Evolutionary conservation across 2,113 vertebrate genomes (phyloP).

Genomic region (Hymenochirus boettgeri): DNA sequence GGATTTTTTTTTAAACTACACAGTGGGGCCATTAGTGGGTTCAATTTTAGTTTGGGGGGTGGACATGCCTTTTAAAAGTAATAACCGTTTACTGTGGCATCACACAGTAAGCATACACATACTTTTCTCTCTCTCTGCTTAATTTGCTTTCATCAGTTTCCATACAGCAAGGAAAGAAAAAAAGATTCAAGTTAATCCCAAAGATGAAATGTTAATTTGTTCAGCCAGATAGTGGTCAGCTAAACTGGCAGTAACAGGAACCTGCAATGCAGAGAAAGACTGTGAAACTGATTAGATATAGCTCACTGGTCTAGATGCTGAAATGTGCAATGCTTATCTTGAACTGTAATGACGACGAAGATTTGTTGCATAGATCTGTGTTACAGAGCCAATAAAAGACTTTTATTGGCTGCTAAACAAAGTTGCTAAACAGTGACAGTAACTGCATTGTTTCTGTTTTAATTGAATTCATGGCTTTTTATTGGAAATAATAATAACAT

Average conservation of each 20-base stretch:
- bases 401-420: not conserved
- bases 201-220: conserved; percentile 1
- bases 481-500: too few relatives aligned
- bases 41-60: too few relatives aligned
- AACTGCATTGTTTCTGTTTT: not conserved
- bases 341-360: not conserved
- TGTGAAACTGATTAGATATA: conserved; percentile 10
- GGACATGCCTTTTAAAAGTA: too few relatives aligned
- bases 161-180: not conserved
- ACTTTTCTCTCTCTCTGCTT: conserved; percentile 2
- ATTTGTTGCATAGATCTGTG: not conserved
- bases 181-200: not conserved
- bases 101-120: not conserved
- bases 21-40: too few relatives aligned
- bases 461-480: too few relatives aligned
- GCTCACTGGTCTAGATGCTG: not conserved
- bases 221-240: conserved; percentile 4
- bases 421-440: too few relatives aligned
- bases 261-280: conserved; percentile 13
- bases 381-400: not conserved
- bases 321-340: conserved; percentile 6
- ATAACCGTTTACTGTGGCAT: not conserved
- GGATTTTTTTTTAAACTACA: too few relatives aligned
- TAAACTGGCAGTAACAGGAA: not conserved
- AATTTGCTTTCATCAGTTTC: conserved; percentile 7